Conservation (phyloP, 2,888 invertebrate genomes). For the Neria commutata region DNA sequence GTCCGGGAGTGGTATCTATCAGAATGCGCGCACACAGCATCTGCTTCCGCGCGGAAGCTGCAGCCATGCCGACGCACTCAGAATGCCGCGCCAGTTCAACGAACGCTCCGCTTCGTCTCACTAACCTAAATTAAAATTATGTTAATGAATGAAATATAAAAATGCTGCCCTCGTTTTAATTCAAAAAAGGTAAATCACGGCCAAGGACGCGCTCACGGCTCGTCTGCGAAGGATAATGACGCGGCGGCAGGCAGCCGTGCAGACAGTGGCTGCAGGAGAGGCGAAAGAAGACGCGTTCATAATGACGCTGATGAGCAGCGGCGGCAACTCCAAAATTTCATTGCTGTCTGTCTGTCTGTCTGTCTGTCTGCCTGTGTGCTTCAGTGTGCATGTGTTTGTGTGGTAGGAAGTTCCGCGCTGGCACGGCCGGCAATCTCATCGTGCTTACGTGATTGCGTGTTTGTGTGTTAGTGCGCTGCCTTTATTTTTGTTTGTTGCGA, state of each 20-base stretch:
- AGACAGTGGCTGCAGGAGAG: conserved; percentile 15
- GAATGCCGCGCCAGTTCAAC: conserved; percentile 19
- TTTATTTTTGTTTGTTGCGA: too few species aligned
- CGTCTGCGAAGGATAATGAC: background rate
- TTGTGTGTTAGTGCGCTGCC: too few species aligned
- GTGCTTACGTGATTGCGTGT: too few species aligned
- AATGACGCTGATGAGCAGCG: background rate
- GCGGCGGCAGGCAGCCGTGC: background rate
- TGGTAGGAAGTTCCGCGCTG: too few species aligned
- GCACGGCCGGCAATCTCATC: too few species aligned
- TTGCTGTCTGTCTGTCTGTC: too few species aligned
- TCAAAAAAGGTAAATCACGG: conserved; percentile 44
- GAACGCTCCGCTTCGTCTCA: conserved; percentile 37
- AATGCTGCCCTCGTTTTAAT: conserved; percentile 16
- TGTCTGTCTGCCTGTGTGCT: too few species aligned
- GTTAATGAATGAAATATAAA: conserved; percentile 48
- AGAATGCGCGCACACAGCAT: conserved; percentile 24
- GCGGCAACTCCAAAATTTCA: too few species aligned
- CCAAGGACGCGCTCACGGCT: conserved; percentile 46
- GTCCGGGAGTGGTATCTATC: conserved; percentile 13
- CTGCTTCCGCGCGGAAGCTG: conserved; percentile 19
- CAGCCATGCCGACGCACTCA: conserved; percentile 17
- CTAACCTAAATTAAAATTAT: conserved; percentile 60
- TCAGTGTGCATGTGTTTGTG: too few species aligned
- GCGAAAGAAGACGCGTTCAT: background rate